Evolutionary conservation across 37 sponge, comb jelly and placozoan genomes (phyloP).

Genomic region (Tethya wilhelma): DNA sequence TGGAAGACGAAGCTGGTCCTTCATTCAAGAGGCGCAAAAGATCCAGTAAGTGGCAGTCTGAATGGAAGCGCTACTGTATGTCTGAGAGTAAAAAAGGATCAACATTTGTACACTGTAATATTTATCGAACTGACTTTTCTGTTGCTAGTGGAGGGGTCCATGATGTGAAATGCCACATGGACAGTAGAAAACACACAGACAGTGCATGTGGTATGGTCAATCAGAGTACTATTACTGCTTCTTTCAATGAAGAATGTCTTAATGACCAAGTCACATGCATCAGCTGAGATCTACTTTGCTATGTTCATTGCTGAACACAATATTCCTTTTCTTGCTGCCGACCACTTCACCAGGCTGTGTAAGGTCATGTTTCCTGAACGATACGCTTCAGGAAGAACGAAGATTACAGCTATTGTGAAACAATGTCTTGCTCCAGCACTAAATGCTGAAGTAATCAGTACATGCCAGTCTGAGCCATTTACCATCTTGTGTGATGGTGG

Average conservation of each 20-base stretch:
- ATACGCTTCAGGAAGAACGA: slow-evolving; percentile 35
- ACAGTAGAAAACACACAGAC: slow-evolving; percentile 36
- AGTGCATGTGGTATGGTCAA: slow-evolving; percentile 1
- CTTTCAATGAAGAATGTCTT: not conserved
- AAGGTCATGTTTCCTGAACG: slow-evolving; percentile 51
- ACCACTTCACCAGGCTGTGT: slow-evolving; percentile 45
- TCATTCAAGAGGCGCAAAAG: too few relatives aligned
- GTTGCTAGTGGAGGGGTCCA: slow-evolving; percentile 47
- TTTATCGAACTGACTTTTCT: slow-evolving; percentile 29
- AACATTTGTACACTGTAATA: slow-evolving; percentile 13
- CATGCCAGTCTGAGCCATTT: slow-evolving; percentile 25
- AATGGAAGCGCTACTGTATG: slow-evolving; percentile 26
- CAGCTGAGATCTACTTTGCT: slow-evolving; percentile 33
- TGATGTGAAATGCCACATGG: slow-evolving; percentile 55
- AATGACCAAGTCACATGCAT: slow-evolving; percentile 30
- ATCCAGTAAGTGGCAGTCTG: slow-evolving; percentile 37
- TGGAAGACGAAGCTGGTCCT: too few relatives aligned
- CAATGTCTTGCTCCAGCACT: slow-evolving; percentile 26
- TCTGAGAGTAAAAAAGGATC: slow-evolving; percentile 24
- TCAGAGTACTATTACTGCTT: not conserved
- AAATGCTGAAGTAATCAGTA: slow-evolving; percentile 6
- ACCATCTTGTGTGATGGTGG: slow-evolving; percentile 54
- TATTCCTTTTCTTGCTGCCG: slow-evolving; percentile 25
- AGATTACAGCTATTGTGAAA: slow-evolving; percentile 40
- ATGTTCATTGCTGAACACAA: slow-evolving; percentile 54